phyloP scores from a whole-genome alignment of 2,113 vertebrate species.

The Donacobius atricapilla region DNA sequence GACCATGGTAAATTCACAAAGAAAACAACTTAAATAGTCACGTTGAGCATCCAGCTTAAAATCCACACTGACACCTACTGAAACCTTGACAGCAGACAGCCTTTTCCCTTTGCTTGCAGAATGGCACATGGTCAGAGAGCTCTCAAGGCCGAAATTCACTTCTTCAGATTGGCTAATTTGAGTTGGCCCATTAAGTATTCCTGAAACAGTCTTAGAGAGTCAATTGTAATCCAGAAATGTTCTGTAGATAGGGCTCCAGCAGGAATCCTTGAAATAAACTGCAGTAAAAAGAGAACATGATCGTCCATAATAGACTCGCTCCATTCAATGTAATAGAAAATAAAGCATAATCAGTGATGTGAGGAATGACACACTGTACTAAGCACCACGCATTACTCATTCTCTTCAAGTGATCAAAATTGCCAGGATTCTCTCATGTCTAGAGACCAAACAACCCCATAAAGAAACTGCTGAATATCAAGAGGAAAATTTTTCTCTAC shows the following conservation, averaged over 20 bases:
- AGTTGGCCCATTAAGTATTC: constrained; percentile 42
- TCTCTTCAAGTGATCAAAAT: constrained; percentile 40
- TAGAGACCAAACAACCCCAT: constrained; percentile 12
- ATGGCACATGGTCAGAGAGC: background rate
- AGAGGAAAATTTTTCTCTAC: constrained; percentile 14
- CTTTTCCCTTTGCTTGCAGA: background rate
- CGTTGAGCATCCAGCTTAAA: background rate
- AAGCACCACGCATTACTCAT: constrained; percentile 1
- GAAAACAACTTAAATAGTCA: background rate
- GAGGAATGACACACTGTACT: constrained; percentile 27
- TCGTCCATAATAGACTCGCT: constrained; percentile 54
- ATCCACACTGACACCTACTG: constrained; percentile 57
- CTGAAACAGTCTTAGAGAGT: constrained; percentile 49
- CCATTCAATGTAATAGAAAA: constrained; percentile 59
- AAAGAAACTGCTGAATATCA: constrained; percentile 51
- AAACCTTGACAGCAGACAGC: constrained; percentile 28
- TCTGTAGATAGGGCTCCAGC: constrained; percentile 31
- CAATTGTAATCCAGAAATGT: constrained; percentile 34
- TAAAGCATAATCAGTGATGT: constrained; percentile 62
- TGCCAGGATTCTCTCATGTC: constrained; percentile 8
- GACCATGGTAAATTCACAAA: background rate
- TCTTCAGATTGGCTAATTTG: constrained; percentile 31
- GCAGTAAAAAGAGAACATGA: constrained; percentile 49
- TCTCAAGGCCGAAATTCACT: constrained; percentile 26
- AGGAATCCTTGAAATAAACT: constrained; percentile 48